Evolutionary conservation across 1,140 invertebrate genomes (phyloP), one percentile per base, ranked within the genome.

Genomic region (Neodiprion virginianus): DNA sequence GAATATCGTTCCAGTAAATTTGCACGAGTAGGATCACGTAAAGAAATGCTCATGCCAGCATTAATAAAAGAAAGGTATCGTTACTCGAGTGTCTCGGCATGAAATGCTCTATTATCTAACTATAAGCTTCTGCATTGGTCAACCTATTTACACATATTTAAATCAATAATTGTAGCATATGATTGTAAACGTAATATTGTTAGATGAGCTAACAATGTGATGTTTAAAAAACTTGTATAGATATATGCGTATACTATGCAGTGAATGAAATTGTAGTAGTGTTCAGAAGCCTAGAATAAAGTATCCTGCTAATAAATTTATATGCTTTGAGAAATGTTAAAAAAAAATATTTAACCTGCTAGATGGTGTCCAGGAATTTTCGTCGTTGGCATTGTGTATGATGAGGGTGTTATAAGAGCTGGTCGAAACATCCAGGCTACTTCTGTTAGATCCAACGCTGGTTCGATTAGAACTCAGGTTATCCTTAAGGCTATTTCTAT

Each of bases 361-460:
- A 75, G 87, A 85, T 68, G 85, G 87, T 73, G 92, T 90, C 93
- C 93, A 94, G 21, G 91, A 90, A 76, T 92, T 93, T 81, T 94
- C 93, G 67, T 91, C 87, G 72, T 89, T 91, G 9, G 91, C 91
- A 86, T 93, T 93, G 76, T 95, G 94, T 80, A 95, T 95, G 74
- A 96, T 95, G 11, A 95, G 89, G 11, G 94, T 95, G 80, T 95
- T 94, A 82, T 95, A 95, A 28, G 93, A 94, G 69, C 93, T 94
- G 1, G 93, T 93, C 48, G 93, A 94, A 23, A 93, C 92, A 87
- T 94, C 93, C 75, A 94, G 86, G 68, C 93, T 94, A 81, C 93
- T 93, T 72, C 93, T 90, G 84, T 94, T 94, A 40, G 93, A 93
- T 12, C 88, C 87, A n/a, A 88, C 81, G 65, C 87, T 88, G 21